phyloP scores from a whole-genome alignment of 2,113 vertebrate species.

The Pungitius pungitius region DNA sequence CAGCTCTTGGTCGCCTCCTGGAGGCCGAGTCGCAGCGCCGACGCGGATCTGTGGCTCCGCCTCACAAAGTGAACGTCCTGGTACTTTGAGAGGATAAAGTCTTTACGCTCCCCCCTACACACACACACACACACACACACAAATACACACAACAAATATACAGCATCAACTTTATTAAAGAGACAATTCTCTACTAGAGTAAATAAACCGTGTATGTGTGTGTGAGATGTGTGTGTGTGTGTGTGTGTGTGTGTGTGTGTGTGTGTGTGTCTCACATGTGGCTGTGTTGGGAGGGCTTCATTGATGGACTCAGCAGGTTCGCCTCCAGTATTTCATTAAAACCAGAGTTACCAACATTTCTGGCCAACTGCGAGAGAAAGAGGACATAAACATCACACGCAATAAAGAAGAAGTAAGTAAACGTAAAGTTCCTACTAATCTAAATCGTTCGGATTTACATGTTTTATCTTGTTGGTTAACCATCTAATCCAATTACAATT shows the following conservation, averaged over 20 bases:
- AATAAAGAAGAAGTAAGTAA: neutral
- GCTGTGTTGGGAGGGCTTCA: slow-evolving; percentile 68
- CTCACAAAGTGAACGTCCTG: slow-evolving; percentile 66
- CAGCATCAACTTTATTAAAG: neutral
- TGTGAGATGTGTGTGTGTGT: neutral
- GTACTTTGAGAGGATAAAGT: slow-evolving; percentile 71
- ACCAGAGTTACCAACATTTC: slow-evolving; percentile 69
- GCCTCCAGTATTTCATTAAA: slow-evolving; percentile 74
- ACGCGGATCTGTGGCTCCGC: slow-evolving; percentile 33
- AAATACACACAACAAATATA: neutral
- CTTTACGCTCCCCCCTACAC: slow-evolving; percentile 63
- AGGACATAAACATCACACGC: neutral
- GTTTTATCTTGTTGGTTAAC: no score
- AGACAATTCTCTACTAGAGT: neutral
- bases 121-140: neutral
- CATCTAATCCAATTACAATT: no score
- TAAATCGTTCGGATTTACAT: no score
- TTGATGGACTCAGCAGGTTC: slow-evolving; percentile 64
- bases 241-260: neutral
- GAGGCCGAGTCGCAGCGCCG: slow-evolving; percentile 51
- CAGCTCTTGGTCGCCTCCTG: slow-evolving; percentile 70
- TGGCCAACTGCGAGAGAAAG: slow-evolving; percentile 58
- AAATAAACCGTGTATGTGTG: neutral
- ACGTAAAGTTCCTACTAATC: neutral
- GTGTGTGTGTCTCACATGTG: slow-evolving; percentile 56